Base-by-base conservation (phyloP, 2,888 invertebrate genomes). In the Drosophila austrosaltans region DNA sequence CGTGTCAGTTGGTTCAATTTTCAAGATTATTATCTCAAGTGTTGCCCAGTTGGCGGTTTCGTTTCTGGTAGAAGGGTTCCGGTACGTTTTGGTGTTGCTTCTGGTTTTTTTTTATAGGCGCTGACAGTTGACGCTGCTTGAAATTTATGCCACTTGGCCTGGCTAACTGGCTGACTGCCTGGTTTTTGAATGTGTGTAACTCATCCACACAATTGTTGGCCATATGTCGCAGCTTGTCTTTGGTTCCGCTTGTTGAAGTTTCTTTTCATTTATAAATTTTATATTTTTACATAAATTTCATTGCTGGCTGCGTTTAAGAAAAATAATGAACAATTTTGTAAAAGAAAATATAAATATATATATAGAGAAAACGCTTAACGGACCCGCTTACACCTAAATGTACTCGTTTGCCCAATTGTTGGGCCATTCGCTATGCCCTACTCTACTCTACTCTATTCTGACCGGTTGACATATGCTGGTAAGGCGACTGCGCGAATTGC, bases 241-340 rank as follows among this genome's bases (percentile, higher is more conserved):
- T 73, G 86, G 90, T 91, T 91, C 83, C 90, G 90, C 88, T 89
- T 77, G 75, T 87, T 81, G 82, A 86, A 86, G 87, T 83, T 86
- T 75, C 66, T 63, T 25, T 67, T 76, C 82, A 78, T 82, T 83
- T 75, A 74, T 81, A 79, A 48, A 83, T 89, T 87, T 76, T 16
- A 16, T 16, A 16, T 89, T 90, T 90, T 89, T 87, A 77, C 91
- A 90, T 91, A 88, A 88, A 82, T 90, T 84, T 87, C 85, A 89
- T 84, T 77, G 79, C 78, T 87, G 72, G 84, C 76, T 86, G 87
- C 69, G 22, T 68, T 48, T 63, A 44, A 56, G 44, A 22, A 22
- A 48, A 48, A 40, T 40, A 40, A n/a, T 40, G 40, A 36, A 36
- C 8, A 36, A 36, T 8, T 8, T 36, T 36, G 8, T 36, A 8